phyloP scores from a whole-genome alignment of 2,113 vertebrate species.

The Aphyosemion australe region DNA sequence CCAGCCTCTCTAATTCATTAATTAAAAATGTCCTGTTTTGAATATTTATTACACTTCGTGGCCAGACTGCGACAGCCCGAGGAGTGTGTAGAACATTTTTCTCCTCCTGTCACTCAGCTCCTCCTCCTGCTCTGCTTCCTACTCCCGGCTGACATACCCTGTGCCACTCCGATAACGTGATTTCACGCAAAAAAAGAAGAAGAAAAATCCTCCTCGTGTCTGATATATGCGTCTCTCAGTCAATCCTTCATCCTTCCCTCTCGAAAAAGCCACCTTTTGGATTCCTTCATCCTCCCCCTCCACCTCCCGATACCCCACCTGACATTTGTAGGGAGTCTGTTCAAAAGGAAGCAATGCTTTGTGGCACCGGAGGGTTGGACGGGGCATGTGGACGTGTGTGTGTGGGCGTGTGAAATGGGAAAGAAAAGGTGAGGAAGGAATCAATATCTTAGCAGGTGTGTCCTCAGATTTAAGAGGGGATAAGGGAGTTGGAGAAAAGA shows the following conservation, averaged over 20 bases:
- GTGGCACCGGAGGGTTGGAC: conserved; percentile 34
- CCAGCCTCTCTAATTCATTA: conserved; percentile 29
- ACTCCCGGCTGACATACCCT: conserved; percentile 51
- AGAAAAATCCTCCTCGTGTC: conserved; percentile 58
- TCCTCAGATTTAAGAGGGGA: conserved; percentile 29
- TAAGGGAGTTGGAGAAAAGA: background rate
- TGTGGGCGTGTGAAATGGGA: background rate
- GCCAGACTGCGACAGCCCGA: conserved; percentile 26
- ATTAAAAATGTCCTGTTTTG: conserved; percentile 26
- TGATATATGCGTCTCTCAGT: conserved; percentile 51
- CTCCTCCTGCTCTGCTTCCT: conserved; percentile 25
- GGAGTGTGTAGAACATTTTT: conserved; percentile 27
- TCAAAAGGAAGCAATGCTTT: conserved; percentile 51
- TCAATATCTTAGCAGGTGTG: conserved; percentile 53
- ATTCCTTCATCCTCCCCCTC: background rate
- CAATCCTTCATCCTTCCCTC: conserved; percentile 16
- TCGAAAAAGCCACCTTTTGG: conserved; percentile 10
- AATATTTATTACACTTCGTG: conserved; percentile 23
- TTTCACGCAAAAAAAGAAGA: conserved; percentile 59
- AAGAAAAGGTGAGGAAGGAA: conserved; percentile 29
- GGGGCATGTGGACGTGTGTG: background rate
- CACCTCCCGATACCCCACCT: conserved; percentile 33
- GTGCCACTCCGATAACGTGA: conserved; percentile 67
- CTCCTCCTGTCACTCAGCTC: conserved; percentile 21
- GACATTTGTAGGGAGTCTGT: conserved; percentile 60